These are phyloP conservation scores for Ephestia elutella DNA, from an alignment of 1,140 invertebrate species.

Conservation along the genomic window DNA sequence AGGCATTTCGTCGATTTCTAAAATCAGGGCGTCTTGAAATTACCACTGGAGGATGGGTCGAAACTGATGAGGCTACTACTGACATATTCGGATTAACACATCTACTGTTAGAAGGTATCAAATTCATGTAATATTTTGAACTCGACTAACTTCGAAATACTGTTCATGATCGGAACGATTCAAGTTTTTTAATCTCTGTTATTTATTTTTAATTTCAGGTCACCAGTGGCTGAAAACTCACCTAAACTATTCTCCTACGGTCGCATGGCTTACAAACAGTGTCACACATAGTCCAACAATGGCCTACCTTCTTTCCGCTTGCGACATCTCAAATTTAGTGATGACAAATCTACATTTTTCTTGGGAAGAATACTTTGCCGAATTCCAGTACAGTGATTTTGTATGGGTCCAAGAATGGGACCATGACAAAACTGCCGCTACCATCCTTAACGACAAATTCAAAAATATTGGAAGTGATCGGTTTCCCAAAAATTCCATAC, in stretches of 20 bases:
- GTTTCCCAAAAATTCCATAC: conserved; percentile 45
- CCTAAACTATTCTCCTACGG: conserved; percentile 79
- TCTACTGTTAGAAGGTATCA: conserved; percentile 88
- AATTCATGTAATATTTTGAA: neutral
- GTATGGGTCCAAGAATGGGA: conserved; percentile 86
- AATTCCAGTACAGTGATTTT: conserved; percentile 86
- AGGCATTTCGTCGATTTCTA: conserved; percentile 79
- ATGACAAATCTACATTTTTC: conserved; percentile 82
- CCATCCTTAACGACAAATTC: conserved; percentile 75
- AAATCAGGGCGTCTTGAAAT: conserved; percentile 88
- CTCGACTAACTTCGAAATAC: neutral
- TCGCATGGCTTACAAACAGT: conserved; percentile 86
- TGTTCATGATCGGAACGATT: too few species aligned
- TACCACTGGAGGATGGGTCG: conserved; percentile 93
- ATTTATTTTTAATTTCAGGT: conserved; percentile 70
- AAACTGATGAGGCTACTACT: conserved; percentile 93
- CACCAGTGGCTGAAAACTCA: conserved; percentile 87
- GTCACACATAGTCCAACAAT: conserved; percentile 86
- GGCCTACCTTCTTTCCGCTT: conserved; percentile 80
- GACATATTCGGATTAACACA: conserved; percentile 92
- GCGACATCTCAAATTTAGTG: conserved; percentile 80
- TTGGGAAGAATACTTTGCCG: conserved; percentile 88
- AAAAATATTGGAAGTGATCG: conserved; percentile 61
- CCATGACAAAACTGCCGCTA: conserved; percentile 29
- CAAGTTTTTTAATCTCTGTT: too few species aligned